These are phyloP conservation scores for Drosophila sp. DNA, from an alignment of 1,140 invertebrate genomes.

Conservation along the genomic window DNA sequence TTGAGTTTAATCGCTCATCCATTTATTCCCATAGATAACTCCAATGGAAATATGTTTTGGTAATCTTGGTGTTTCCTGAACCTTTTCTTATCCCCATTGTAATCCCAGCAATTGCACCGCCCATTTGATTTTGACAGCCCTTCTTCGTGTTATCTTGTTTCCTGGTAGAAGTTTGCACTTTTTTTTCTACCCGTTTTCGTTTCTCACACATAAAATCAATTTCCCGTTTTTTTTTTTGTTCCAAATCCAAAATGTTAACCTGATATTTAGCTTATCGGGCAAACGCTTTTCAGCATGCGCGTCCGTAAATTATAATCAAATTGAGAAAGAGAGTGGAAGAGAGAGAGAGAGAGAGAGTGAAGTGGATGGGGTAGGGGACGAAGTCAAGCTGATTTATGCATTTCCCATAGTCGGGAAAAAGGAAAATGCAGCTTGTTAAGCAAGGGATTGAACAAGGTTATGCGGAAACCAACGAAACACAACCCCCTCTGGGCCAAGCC, in stretches of 20 bases:
- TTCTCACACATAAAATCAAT: slow-evolving; percentile 63
- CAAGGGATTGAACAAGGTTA: slow-evolving; percentile 22
- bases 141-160: slow-evolving; percentile 1
- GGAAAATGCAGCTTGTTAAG: slow-evolving; percentile 35
- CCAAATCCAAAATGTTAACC: slow-evolving; percentile 53
- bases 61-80: too few relatives aligned
- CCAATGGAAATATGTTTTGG: too few relatives aligned
- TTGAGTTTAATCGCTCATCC: too few relatives aligned
- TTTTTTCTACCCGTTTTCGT: slow-evolving; percentile 41
- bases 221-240: slow-evolving; percentile 21
- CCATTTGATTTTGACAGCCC: not conserved
- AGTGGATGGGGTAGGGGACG: slow-evolving; percentile 19
- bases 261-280: slow-evolving; percentile 57
- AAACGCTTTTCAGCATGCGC: slow-evolving; percentile 39
- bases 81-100: slow-evolving; percentile 3
- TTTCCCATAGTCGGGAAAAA: slow-evolving; percentile 48
- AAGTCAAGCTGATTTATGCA: slow-evolving; percentile 71
- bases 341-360: not conserved
- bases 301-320: slow-evolving; percentile 76
- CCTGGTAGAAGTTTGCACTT: slow-evolving; percentile 10
- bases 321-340: slow-evolving; percentile 40
- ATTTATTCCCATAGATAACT: too few relatives aligned
- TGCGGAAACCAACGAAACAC: not conserved
- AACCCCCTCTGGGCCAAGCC: slow-evolving; percentile 44
- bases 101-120: not conserved